phyloP scores from a whole-genome alignment of 2,888 invertebrate genomes.

The Norana najaformis region DNA sequence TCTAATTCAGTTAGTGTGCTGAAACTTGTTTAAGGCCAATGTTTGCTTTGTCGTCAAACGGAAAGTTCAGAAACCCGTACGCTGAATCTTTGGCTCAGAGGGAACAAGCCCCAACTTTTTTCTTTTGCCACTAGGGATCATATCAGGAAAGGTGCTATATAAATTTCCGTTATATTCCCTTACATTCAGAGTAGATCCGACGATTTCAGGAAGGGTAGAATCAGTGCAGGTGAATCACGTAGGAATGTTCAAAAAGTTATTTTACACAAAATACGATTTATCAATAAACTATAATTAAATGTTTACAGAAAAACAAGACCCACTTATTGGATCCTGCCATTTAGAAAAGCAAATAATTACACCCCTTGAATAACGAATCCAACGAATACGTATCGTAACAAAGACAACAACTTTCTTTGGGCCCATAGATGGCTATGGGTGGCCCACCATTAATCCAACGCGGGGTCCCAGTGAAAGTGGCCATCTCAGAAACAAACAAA shows the following conservation, averaged over 20 bases:
- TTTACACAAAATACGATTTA: background rate
- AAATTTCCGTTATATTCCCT: background rate
- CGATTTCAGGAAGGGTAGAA: background rate
- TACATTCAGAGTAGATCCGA: background rate
- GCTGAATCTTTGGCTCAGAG: no score
- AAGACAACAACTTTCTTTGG: background rate
- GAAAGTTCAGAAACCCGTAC: no score
- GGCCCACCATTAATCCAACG: no score
- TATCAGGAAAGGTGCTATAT: background rate
- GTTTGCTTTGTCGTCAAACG: no score
- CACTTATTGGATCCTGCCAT: background rate
- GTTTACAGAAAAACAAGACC: background rate
- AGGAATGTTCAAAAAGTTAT: background rate
- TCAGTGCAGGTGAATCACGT: background rate
- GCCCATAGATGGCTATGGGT: background rate
- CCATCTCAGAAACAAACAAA: background rate
- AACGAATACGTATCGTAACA: background rate
- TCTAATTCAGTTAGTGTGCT: no score
- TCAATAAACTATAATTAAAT: background rate
- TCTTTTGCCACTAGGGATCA: background rate
- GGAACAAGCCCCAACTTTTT: background rate
- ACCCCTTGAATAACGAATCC: background rate
- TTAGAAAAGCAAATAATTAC: background rate
- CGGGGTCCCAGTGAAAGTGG: background rate
- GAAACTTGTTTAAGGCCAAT: no score